Conservation (phyloP, 2,888 invertebrate genomes). For the Nebria salina region DNA sequence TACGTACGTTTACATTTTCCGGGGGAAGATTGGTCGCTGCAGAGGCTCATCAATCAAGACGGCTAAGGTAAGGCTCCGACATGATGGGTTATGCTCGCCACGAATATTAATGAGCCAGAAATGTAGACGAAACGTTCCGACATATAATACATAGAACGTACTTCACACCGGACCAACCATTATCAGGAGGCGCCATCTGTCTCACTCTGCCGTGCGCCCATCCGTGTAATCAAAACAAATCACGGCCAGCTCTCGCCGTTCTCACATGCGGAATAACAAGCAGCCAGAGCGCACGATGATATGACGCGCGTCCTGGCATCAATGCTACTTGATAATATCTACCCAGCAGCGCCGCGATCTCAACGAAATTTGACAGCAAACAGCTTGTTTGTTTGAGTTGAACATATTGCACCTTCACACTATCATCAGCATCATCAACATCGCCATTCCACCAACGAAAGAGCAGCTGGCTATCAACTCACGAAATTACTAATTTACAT, state of each 20-base stretch:
- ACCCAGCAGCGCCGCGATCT: not conserved
- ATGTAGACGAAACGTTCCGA: conserved; percentile 51
- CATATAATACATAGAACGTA: conserved; percentile 24
- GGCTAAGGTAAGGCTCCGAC: conserved; percentile 57
- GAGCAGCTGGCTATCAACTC: not conserved
- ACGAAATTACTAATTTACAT: not conserved
- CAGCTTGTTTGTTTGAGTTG: not conserved
- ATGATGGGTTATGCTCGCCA: conserved; percentile 58
- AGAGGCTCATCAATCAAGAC: conserved; percentile 58
- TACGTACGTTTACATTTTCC: conserved; percentile 60
- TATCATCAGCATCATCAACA: not conserved
- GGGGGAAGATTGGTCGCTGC: conserved; percentile 53
- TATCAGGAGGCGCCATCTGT: not conserved
- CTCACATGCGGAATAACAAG: conserved; percentile 50
- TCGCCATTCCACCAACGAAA: not conserved
- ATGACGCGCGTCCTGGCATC: not conserved
- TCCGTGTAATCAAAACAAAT: conserved; percentile 52
- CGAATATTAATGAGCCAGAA: conserved; percentile 60
- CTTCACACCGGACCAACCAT: conserved; percentile 17
- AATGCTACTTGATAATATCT: not conserved
- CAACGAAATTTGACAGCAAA: not conserved
- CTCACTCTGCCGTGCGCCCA: conserved; percentile 1
- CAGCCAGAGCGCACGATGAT: conserved; percentile 17
- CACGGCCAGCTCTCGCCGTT: conserved; percentile 47
- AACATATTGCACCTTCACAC: not conserved